Conservation (phyloP, 2,113 vertebrate genomes). For the Deroptyus accipitrinus region DNA sequence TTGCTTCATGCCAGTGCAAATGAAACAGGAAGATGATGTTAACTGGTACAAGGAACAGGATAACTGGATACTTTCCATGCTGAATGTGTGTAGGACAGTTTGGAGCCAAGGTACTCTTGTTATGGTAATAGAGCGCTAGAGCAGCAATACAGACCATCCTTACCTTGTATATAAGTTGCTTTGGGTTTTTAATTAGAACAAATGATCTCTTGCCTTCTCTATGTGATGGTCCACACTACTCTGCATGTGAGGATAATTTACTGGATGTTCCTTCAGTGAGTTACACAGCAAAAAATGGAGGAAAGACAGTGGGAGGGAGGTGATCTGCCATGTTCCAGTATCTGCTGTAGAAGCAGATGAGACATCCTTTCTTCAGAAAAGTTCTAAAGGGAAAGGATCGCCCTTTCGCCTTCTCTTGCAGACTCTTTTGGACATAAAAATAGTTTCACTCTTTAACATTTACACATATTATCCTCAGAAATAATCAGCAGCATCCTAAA, state of each 20-base stretch:
- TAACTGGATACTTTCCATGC: background rate
- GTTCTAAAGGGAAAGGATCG: background rate
- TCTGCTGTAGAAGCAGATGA: background rate
- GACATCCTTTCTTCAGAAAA: background rate
- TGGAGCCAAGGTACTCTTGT: background rate
- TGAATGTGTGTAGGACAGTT: background rate
- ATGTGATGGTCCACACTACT: background rate
- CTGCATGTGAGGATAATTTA: background rate
- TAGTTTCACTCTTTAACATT: background rate
- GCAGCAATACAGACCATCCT: background rate
- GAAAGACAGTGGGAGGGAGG: background rate
- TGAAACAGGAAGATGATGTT: background rate
- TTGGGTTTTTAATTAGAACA: background rate
- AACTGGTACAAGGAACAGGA: background rate
- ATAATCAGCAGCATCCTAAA: background rate
- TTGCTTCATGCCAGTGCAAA: background rate
- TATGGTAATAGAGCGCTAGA: background rate
- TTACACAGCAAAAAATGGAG: background rate
- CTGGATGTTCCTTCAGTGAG: background rate
- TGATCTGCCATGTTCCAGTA: background rate
- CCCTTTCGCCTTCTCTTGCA: background rate
- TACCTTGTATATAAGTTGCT: background rate
- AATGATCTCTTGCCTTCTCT: background rate
- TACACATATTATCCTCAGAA: background rate
- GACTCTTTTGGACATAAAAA: background rate